Evolutionary conservation across 2,113 vertebrate species (phyloP).

Genomic region (Rallus limicola): DNA sequence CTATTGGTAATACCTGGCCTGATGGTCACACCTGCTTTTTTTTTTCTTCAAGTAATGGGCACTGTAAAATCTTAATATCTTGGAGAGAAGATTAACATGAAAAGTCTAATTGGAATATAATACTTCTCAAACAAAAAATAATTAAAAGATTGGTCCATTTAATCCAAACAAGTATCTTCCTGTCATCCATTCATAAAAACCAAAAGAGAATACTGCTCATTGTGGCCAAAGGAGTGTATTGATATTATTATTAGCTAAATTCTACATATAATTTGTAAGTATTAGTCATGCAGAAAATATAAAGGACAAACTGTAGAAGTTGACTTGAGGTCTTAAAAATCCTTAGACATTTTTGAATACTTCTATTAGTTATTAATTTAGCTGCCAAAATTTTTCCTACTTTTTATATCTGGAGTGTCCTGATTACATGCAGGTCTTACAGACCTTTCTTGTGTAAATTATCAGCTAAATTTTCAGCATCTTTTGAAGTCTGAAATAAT

Average conservation of each 20-base stretch:
- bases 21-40: not conserved
- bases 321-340: not conserved
- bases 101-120: not conserved
- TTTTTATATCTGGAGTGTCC: not conserved
- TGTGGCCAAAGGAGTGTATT: not conserved
- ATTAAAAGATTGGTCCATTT: not conserved
- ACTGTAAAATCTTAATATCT: not conserved
- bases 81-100: not conserved
- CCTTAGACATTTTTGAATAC: not conserved
- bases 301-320: not conserved
- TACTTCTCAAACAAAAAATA: not conserved
- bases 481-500: slow-evolving; percentile 11
- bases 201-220: not conserved
- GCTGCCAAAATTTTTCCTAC: not conserved
- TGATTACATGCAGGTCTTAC: not conserved
- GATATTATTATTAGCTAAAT: not conserved
- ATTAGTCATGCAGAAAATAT: not conserved
- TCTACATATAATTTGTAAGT: not conserved
- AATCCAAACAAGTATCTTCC: not conserved
- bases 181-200: not conserved
- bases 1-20: not conserved
- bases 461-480: not conserved
- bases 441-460: not conserved
- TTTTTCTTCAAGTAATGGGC: not conserved
- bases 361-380: not conserved